Evolutionary conservation across 2,888 invertebrate species (phyloP).

Genomic region (Macrophya annulata): DNA sequence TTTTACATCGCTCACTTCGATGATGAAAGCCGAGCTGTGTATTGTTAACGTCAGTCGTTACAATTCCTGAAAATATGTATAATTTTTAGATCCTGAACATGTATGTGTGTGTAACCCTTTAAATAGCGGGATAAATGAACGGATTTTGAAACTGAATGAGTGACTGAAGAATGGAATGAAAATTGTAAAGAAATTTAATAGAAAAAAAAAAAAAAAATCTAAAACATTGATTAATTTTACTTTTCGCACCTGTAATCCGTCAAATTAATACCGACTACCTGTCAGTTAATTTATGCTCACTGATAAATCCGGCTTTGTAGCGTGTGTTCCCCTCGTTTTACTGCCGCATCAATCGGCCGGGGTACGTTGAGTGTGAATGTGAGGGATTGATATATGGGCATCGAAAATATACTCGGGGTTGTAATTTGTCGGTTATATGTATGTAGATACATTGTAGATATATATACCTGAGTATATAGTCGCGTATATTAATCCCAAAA

Average conservation of each 20-base stretch:
- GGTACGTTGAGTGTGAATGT: slow-evolving; percentile 17
- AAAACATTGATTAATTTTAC: background rate
- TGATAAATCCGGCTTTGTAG: slow-evolving; percentile 34
- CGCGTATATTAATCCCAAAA: background rate
- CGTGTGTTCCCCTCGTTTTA: slow-evolving; percentile 30
- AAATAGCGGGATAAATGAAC: background rate
- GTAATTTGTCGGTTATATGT: slow-evolving; percentile 28
- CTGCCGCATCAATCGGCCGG: background rate
- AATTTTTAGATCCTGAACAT: too few relatives aligned
- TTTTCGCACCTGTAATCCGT: background rate
- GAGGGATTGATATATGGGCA: slow-evolving; percentile 34
- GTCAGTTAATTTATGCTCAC: slow-evolving; percentile 37
- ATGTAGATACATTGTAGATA: too few relatives aligned
- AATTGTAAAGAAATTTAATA: background rate
- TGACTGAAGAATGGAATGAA: background rate
- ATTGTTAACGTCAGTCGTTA: too few relatives aligned
- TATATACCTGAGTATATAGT: background rate
- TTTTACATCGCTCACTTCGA: too few relatives aligned
- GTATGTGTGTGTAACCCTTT: too few relatives aligned
- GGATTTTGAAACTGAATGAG: background rate
- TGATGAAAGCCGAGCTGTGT: too few relatives aligned
- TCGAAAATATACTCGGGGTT: slow-evolving; percentile 23
- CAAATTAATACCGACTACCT: background rate
- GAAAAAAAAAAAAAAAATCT: background rate
- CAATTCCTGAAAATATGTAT: too few relatives aligned